Evolutionary conservation across 1,140 invertebrate species (phyloP).

Genomic region (Ostrea denselamellosa): DNA sequence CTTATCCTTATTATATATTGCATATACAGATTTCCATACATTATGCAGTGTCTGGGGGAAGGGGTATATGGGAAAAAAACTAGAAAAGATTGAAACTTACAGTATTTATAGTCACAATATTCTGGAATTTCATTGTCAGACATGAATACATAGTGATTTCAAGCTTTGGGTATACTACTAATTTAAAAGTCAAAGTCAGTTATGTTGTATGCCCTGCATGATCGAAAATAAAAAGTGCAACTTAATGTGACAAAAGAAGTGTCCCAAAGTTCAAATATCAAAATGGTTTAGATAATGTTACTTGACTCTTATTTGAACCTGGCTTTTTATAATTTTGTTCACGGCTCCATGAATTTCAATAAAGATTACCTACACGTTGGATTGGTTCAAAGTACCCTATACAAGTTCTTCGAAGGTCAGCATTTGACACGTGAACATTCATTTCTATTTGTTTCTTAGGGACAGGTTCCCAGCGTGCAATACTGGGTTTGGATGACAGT

Average conservation of each 20-base stretch:
- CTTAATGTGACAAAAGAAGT: not conserved
- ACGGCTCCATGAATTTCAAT: not conserved
- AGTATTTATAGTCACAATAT: too few species aligned
- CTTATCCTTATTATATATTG: too few species aligned
- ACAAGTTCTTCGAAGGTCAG: not conserved
- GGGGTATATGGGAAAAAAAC: too few species aligned
- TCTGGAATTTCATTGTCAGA: too few species aligned
- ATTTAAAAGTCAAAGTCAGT: too few species aligned
- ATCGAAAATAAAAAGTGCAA: too few species aligned
- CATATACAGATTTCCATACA: too few species aligned
- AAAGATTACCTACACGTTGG: not conserved
- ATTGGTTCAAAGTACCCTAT: not conserved
- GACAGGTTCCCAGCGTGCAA: not conserved
- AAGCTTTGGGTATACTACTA: too few species aligned
- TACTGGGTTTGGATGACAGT: not conserved
- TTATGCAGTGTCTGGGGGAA: too few species aligned
- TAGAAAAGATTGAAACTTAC: too few species aligned
- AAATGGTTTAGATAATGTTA: not conserved
- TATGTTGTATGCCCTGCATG: too few species aligned
- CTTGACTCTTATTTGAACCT: constrained; percentile 6
- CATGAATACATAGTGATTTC: too few species aligned
- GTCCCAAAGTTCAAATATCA: not conserved
- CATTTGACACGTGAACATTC: not conserved
- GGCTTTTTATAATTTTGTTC: not conserved
- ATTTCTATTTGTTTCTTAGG: not conserved